Percentiles rank a stretch among this genome's conserved stretches.
phyloP scores from a whole-genome alignment of 2,797 vertebrate species.

The Acipenser transmontanus region DNA sequence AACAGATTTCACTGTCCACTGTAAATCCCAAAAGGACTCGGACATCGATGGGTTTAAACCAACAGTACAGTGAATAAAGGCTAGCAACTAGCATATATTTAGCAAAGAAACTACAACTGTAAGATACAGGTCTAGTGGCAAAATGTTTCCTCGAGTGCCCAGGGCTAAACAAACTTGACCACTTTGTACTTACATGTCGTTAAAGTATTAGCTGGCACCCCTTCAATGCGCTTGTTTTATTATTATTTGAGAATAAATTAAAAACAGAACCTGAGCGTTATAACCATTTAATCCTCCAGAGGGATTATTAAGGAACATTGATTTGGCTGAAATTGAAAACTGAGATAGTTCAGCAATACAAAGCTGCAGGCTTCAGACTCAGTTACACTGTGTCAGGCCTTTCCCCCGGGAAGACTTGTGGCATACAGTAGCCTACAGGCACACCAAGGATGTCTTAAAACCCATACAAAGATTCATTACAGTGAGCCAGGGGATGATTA shows the following conservation, averaged over 20 bases:
- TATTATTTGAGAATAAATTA: conserved; percentile 6
- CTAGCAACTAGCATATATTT: not conserved
- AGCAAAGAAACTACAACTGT: not conserved
- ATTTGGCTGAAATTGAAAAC: not conserved
- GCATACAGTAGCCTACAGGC: too few relatives aligned
- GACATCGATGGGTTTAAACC: not conserved
- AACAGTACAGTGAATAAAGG: not conserved
- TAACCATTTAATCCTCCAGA: not conserved
- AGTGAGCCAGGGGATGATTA: not conserved
- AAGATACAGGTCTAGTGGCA: not conserved
- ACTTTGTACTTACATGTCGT: conserved; percentile 8
- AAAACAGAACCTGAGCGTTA: not conserved
- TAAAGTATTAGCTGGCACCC: not conserved
- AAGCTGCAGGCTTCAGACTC: not conserved
- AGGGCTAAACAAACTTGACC: not conserved
- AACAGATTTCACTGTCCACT: not conserved
- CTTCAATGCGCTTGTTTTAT: conserved; percentile 8
- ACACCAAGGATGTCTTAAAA: not conserved
- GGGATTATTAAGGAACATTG: conserved; percentile 3
- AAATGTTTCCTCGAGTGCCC: conserved; percentile 1
- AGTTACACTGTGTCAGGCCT: not conserved
- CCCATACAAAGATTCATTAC: not conserved
- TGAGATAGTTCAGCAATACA: not conserved
- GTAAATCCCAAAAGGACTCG: not conserved
- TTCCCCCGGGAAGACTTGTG: not conserved